These are phyloP conservation scores for Muscicapa striata DNA, from an alignment of 2,797 vertebrate genomes.

Conservation along the genomic window DNA sequence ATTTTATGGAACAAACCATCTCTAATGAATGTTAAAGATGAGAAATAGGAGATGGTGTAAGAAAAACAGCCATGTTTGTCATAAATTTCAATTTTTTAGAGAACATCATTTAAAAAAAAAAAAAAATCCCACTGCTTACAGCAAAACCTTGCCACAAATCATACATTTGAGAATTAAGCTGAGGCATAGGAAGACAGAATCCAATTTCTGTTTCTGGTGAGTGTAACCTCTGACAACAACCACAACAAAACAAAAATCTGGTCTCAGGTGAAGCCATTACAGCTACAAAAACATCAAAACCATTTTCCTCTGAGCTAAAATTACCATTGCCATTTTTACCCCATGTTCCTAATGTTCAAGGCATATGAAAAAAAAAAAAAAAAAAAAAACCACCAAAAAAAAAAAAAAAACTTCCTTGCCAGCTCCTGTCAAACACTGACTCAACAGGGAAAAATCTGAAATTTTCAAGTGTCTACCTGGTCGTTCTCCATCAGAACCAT, in stretches of 20 bases:
- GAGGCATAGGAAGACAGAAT: not conserved
- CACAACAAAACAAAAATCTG: not conserved
- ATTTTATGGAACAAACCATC: not conserved
- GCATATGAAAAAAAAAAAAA: not conserved
- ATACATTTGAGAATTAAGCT: not conserved
- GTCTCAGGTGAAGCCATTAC: not conserved
- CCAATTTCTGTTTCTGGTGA: not conserved
- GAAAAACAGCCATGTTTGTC: not conserved
- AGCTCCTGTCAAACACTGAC: not conserved
- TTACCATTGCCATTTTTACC: conserved; percentile 1
- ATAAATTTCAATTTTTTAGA: not conserved
- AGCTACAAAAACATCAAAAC: not conserved
- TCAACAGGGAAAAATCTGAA: not conserved
- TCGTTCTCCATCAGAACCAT: not conserved
- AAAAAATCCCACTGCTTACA: not conserved
- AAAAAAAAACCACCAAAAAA: no score
- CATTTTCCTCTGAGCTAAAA: not conserved
- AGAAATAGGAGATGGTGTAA: not conserved
- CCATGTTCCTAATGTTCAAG: not conserved
- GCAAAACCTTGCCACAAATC: not conserved
- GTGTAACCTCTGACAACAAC: not conserved
- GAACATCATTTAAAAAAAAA: not conserved
- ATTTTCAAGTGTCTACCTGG: not conserved
- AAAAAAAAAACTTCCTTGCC: not conserved
- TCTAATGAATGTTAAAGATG: not conserved